Evolutionary conservation across 2,888 invertebrate genomes (phyloP), one percentile per base, ranked within the genome.

Genomic region (Isotomurus palustris): DNA sequence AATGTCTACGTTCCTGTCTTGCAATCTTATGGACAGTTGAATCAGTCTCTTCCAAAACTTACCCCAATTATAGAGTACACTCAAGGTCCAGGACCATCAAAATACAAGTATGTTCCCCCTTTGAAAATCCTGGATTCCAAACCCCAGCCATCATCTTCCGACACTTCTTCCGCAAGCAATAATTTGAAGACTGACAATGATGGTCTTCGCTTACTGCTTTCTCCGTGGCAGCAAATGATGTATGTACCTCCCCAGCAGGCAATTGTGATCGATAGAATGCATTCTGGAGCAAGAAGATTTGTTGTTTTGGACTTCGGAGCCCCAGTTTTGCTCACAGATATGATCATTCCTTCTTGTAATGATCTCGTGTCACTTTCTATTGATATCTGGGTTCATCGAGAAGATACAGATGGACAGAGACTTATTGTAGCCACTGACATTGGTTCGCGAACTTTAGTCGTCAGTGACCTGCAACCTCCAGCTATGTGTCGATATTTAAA

Each of bases 231-330:
- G 72, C 78, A 90, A 51, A 79, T 92, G 67, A 82, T 87, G 59
- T 82, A 86, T 61, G 87, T 90, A 44, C 87, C 91, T 25, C 88
- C 89, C 66, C 89, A 91, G 62, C 79, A 77, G 72, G 85, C 87
- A 69, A 81, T 94, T 60, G 87, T 93, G 19, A 90, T 94, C 43
- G 93, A 94, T 74, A 43, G 61, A 36, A 91, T 94, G 88, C 91
- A 92, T 77, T 91, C 92, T 0, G 91, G 93, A 53, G 93, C 92
- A 0, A 79, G 93, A n/a, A 82, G 93, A 56, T 92, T 88, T 78
- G 91, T 93, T 56, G 88, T 91, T 12, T 79, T 95, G 32, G 94
- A 95, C 78, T 92, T 95, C 75, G 92, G 93, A 3, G 85, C 88
- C 68, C 84, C 88, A 0, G 81, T 93, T 52, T 77, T 91, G 1